Conservation (phyloP, 2,888 invertebrate species). For the Ischnus inquisitorius region DNA sequence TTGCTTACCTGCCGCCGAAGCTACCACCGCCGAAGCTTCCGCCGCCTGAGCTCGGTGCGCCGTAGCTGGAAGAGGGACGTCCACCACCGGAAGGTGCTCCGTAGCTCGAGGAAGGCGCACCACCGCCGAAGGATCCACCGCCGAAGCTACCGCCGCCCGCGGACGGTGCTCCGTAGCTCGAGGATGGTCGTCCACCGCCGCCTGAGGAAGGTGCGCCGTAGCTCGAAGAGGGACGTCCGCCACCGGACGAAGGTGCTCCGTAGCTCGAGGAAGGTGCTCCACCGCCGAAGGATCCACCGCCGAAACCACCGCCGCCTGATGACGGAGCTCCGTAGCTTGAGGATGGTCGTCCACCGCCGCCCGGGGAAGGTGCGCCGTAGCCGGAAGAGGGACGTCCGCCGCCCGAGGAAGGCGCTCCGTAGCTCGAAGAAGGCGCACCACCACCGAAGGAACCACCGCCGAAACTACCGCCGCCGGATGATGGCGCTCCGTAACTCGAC, state of each 20-base stretch:
- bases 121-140: conserved; percentile 76
- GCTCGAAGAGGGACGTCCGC: conserved; percentile 71
- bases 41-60: conserved; percentile 81
- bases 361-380: conserved; percentile 84
- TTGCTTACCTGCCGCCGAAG: conserved; percentile 67
- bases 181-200: conserved; percentile 82
- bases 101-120: conserved; percentile 82
- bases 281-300: conserved; percentile 79
- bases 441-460: conserved; percentile 76
- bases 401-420: conserved; percentile 81
- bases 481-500: conserved; percentile 85
- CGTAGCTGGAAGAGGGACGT: conserved; percentile 84
- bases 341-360: conserved; percentile 78
- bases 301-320: conserved; percentile 74
- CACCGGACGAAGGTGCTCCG: conserved; percentile 68
- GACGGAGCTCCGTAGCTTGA: conserved; percentile 75
- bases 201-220: conserved; percentile 71
- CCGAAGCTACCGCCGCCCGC: conserved; percentile 73
- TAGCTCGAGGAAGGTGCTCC: conserved; percentile 77
- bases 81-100: conserved; percentile 81
- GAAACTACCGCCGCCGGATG: conserved; percentile 72
- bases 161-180: conserved; percentile 84
- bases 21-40: conserved; percentile 79
- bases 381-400: conserved; percentile 80
- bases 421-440: conserved; percentile 82